Conservation (phyloP, 37 sponge, comb jelly and placozoan species). For the Beroe forskalii region DNA sequence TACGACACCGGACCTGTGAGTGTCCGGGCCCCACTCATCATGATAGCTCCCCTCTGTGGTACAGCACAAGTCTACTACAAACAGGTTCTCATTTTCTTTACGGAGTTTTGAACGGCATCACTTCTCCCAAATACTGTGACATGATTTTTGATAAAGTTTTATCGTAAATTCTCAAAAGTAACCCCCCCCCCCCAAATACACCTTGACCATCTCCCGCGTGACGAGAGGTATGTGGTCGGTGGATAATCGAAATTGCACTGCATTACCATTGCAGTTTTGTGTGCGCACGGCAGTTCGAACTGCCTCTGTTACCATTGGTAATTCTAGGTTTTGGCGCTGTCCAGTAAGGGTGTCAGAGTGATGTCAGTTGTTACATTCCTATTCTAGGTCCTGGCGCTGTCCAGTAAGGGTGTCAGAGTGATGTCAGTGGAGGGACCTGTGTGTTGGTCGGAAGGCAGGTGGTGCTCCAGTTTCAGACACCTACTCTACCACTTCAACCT, state of each 20-base stretch:
- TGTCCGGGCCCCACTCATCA: slow-evolving; percentile 86
- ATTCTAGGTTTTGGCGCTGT: slow-evolving; percentile 48
- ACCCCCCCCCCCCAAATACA: too few species aligned
- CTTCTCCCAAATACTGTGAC: too few species aligned
- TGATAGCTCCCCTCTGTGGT: slow-evolving; percentile 87
- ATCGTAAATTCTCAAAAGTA: too few species aligned
- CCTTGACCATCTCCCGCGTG: too few species aligned
- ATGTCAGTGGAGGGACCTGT: slow-evolving; percentile 37
- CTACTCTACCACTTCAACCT: slow-evolving; percentile 53
- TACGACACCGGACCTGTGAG: slow-evolving; percentile 95
- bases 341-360: slow-evolving; percentile 28
- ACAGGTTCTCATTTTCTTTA: slow-evolving; percentile 73
- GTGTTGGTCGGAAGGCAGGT: slow-evolving; percentile 62
- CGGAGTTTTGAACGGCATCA: too few species aligned
- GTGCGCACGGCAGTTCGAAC: too few species aligned
- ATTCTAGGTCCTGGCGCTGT: slow-evolving; percentile 42
- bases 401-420: slow-evolving; percentile 28
- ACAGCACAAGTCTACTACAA: slow-evolving; percentile 89
- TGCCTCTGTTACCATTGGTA: too few species aligned
- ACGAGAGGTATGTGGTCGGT: too few species aligned
- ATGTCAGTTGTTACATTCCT: too few species aligned
- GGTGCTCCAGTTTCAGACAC: slow-evolving; percentile 57
- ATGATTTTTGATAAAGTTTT: too few species aligned
- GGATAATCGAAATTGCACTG: too few species aligned
- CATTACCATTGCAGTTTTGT: too few species aligned